phyloP scores from a whole-genome alignment of 2,113 vertebrate species.

The Prochilodus magdalenae region DNA sequence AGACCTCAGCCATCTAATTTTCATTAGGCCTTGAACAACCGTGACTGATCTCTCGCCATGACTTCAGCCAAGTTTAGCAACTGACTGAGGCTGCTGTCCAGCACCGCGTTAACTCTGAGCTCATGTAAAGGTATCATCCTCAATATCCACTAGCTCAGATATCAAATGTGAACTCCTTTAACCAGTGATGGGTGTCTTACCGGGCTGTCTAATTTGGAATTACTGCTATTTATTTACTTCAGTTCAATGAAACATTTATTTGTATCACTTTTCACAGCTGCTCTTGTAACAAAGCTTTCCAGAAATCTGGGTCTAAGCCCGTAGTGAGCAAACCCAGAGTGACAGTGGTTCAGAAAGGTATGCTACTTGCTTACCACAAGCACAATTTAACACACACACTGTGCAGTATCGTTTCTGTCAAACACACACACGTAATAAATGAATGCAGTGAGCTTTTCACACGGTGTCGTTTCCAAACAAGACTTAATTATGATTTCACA shows the following conservation, averaged over 20 bases:
- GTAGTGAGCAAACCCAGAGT: too few species aligned
- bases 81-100: too few species aligned
- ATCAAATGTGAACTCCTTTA: too few species aligned
- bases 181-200: too few species aligned
- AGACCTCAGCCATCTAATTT: not conserved
- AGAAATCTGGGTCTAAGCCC: too few species aligned
- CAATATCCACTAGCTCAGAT: not conserved
- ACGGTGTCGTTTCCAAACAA: too few species aligned
- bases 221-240: not conserved
- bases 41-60: not conserved
- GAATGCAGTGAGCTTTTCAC: not conserved
- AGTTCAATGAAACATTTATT: not conserved
- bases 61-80: not conserved
- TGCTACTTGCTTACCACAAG: too few species aligned
- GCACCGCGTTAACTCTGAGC: not conserved
- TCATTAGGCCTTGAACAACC: constrained; percentile 12
- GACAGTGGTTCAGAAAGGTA: too few species aligned
- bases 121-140: not conserved
- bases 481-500: not conserved
- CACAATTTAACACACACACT: too few species aligned
- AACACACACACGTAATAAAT: not conserved
- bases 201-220: too few species aligned
- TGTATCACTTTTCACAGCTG: too few species aligned
- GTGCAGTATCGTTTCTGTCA: not conserved
- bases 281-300: too few species aligned